Base-by-base conservation (phyloP, 2,113 vertebrate genomes). In the Zosterops borbonicus region DNA sequence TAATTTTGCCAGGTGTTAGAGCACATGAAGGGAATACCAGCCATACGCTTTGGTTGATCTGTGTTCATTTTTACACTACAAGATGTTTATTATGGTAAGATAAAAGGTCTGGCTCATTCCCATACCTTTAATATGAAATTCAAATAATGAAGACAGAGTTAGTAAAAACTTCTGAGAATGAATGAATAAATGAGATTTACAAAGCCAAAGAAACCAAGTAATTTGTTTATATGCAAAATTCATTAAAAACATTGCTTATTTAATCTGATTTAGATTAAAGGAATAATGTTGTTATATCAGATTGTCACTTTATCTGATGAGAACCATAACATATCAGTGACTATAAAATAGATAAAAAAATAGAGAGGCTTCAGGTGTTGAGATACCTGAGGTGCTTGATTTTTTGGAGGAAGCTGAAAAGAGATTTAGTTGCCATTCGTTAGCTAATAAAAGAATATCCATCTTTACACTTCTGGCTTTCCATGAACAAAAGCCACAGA, bases 1-100 rank as follows among this genome's bases (percentile, higher is more conserved):
- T 97, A 96, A 98, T 97, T 97, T 98, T 96, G 89, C 97, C 97
- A 95, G 96, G 97, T 97, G 96, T 97, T 92, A 83, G 87, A 96
- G 95, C 53, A 92, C 89, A 90, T 91, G 92, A 96, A 96, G 92
- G 89, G 89, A 93, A 93, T 93, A 95, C 93, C 93, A 96, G 94
- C 82, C 81, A 63, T 31, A 70, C 3, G 2, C 52, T 62, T 93
- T 46, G 74, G 50, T 82, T 92, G 83, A 90, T 95, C 94, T 94
- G 91, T 58, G 60, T 79, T 96, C 89, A 83, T 90, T 97, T 94
- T 90, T 96, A 93, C 78, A 64, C 85, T 64, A 84, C 77, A 94
- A 91, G 85, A 92, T 92, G 90, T 96, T 96, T 96, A 94, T 96
- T 87, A 95, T 90, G 42, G 35, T 59, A 89, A 97, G 96, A 96